Evolutionary conservation across 2,113 vertebrate species (phyloP).

Genomic region (Elachura formosa): DNA sequence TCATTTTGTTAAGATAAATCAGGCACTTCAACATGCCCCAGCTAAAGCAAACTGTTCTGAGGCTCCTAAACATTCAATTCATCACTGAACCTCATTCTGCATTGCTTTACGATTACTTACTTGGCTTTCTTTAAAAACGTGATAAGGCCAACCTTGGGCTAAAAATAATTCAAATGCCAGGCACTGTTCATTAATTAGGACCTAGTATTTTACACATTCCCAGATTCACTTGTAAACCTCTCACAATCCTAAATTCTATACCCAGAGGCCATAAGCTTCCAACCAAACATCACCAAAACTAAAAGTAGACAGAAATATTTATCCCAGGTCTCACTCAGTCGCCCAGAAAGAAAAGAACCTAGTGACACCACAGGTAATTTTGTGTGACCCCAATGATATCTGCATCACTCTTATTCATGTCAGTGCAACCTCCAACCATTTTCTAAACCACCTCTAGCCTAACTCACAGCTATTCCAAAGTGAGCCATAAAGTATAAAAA

Average conservation of each 20-base stretch:
- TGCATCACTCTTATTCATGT: background rate
- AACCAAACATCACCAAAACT: background rate
- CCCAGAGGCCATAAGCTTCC: background rate
- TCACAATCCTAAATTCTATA: background rate
- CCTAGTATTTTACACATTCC: background rate
- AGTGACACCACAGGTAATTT: background rate
- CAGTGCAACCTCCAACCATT: background rate
- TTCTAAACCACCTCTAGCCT: background rate
- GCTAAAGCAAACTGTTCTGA: background rate
- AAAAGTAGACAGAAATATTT: background rate
- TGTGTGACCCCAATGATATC: background rate
- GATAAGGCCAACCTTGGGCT: background rate
- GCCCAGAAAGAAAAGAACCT: background rate
- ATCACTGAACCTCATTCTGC: background rate
- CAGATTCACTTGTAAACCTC: background rate
- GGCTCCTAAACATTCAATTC: background rate
- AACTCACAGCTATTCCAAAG: background rate
- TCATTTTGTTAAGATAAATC: background rate
- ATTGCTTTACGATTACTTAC: background rate
- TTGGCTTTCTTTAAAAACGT: background rate
- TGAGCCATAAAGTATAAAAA: background rate
- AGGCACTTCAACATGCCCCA: background rate
- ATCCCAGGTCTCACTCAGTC: rapidly evolving
- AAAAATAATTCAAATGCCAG: background rate
- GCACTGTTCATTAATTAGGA: background rate